Percentiles rank a stretch among this genome's conserved stretches.
Evolutionary conservation across 2,113 vertebrate species (phyloP).

Genomic region (Haplochromis vanheusdeni): DNA sequence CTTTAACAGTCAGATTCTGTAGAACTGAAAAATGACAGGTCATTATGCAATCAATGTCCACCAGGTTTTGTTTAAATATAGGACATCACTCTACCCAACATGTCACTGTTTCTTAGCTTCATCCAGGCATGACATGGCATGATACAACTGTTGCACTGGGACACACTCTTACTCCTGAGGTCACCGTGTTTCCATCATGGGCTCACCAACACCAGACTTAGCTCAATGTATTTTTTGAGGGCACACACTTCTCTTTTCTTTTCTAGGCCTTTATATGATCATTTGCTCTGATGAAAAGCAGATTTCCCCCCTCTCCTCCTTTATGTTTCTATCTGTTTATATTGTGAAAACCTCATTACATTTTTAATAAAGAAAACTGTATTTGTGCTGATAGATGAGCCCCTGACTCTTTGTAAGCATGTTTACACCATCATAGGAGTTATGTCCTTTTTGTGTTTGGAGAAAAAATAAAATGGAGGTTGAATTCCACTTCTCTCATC

Average conservation of each 20-base stretch:
- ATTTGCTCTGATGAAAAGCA: conserved; percentile 4
- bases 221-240: not conserved
- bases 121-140: not conserved
- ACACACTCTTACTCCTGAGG: not conserved
- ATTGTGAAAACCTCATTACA: conserved; percentile 38
- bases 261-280: not conserved
- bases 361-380: conserved; percentile 70
- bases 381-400: conserved; percentile 25
- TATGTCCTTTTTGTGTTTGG: not conserved
- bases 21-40: not conserved
- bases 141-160: not conserved
- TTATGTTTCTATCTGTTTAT: conserved; percentile 32
- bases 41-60: not conserved
- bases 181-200: not conserved
- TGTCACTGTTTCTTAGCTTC: not conserved
- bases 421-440: not conserved
- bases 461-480: not conserved
- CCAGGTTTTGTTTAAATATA: not conserved
- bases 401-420: conserved; percentile 30
- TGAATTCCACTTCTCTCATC: not conserved
- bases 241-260: not conserved
- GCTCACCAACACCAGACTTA: not conserved
- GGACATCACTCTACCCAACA: not conserved
- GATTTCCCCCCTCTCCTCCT: not conserved
- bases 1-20: not conserved